Conservation (phyloP, 2,797 vertebrate species). For the Sebastes ruberrimus region DNA sequence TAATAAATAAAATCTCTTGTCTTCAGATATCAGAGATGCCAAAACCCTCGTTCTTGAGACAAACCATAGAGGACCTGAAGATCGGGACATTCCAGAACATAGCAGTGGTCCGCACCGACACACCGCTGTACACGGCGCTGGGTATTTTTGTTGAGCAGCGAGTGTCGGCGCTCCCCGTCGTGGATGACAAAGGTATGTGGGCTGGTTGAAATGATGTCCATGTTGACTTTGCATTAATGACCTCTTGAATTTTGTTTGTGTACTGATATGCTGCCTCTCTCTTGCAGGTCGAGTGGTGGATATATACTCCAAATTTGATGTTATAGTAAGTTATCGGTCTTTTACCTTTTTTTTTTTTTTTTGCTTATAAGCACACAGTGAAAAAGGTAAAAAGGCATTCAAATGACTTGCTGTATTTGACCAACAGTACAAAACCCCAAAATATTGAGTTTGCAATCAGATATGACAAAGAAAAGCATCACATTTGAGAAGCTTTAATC, state of each 20-base stretch:
- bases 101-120: slow-evolving; percentile 91
- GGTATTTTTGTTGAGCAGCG: slow-evolving; percentile 97
- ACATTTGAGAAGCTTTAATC: no score
- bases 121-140: slow-evolving; percentile 93
- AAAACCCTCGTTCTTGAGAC: slow-evolving; percentile 90
- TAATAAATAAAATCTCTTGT: neutral
- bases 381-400: neutral
- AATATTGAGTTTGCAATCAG: neutral
- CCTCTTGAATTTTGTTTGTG: neutral
- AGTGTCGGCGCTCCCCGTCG: slow-evolving; percentile 94
- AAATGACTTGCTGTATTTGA: neutral
- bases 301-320: slow-evolving; percentile 99
- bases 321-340: slow-evolving; percentile 90
- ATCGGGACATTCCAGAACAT: slow-evolving; percentile 96
- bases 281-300: slow-evolving; percentile 92
- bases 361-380: neutral
- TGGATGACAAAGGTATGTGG: slow-evolving; percentile 91
- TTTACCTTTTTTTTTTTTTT: neutral
- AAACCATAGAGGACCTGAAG: slow-evolving; percentile 88
- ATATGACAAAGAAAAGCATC: neutral
- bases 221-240: slow-evolving; percentile 4
- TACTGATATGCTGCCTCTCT: slow-evolving; percentile 16
- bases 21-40: slow-evolving; percentile 95
- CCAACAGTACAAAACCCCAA: neutral
- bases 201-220: neutral